Evolutionary conservation across 2,888 invertebrate genomes (phyloP), one percentile per base, ranked within the genome.

Genomic region (Vandiemenella viatica): DNA sequence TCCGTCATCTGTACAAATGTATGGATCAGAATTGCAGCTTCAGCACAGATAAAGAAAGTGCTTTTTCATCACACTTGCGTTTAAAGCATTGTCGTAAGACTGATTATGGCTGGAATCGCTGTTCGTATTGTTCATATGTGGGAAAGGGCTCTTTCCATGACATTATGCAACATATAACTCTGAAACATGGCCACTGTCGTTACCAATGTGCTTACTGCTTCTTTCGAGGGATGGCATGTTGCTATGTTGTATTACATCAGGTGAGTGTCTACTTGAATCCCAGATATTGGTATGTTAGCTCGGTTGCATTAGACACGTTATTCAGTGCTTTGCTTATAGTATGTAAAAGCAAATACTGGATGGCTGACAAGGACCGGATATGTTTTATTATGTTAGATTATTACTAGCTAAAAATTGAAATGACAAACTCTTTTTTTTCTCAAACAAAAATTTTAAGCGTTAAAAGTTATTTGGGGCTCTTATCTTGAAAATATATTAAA

Each of bases 171-270:
- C 84, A 84, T 60, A 71, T 82, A 13, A 71, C 76, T 44, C 70
- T 73, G 20, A 68, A 68, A 26, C 84, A 85, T 58, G 72, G 71
- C 0, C 65, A 69, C 47, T 79, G 81, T 57, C 67, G 69, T 21
- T 82, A 66, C 57, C 75, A 76, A 22, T 85, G 85, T 58, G 67
- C 66, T 4, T 70, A 73, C 55, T 85, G 85, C 59, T 76, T 83
- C 58, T 84, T 83, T 61, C 68, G 83, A 44, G 76, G 78, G 0
- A 65, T 72, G 1, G 67, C 72, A 1, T 70, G 71, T 43, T 74
- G 75, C 48, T 73, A 79, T 43, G 77, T 83, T 0, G 68, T 71
- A 16, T 65, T 75, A 5, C 83, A 84, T 62, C 72, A 75, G 60
- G 67, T 66, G 56, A 52, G 58, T 56, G 17, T 17, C 37, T n/a